Evolutionary conservation across 2,113 vertebrate genomes (phyloP).

Genomic region (Ranitomeya variabilis): DNA sequence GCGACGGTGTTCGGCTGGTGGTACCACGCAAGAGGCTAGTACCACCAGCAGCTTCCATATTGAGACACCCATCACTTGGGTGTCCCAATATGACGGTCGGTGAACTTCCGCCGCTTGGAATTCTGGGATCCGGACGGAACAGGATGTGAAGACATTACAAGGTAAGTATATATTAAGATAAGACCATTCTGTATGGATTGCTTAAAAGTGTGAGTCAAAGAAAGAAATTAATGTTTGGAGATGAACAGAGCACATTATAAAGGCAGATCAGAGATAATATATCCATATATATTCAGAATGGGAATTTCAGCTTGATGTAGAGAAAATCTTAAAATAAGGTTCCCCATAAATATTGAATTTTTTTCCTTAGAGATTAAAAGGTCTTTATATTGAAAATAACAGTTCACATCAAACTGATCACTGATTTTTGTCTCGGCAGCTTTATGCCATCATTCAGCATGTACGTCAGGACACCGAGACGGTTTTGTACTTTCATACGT

Average conservation of each 20-base stretch:
- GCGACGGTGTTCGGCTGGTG: too few species aligned
- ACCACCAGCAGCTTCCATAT: too few species aligned
- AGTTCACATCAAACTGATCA: not conserved
- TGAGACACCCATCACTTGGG: too few species aligned
- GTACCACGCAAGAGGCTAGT: too few species aligned
- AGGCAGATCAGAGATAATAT: not conserved
- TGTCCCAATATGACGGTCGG: too few species aligned
- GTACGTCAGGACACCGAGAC: too few species aligned
- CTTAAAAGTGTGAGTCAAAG: not conserved
- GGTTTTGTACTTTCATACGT: too few species aligned
- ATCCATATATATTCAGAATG: constrained; percentile 15
- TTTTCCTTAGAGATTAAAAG: not conserved
- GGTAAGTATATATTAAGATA: too few species aligned
- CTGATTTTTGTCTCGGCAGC: not conserved
- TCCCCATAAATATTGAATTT: not conserved
- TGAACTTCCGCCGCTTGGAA: too few species aligned
- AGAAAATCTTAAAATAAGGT: not conserved
- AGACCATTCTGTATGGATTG: not conserved
- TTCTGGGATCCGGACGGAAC: too few species aligned
- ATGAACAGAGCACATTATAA: not conserved
- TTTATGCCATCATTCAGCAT: not conserved
- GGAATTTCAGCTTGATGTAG: not conserved
- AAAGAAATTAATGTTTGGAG: not conserved
- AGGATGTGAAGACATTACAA: too few species aligned
- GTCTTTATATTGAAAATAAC: not conserved